Base-by-base conservation (phyloP, 2,113 vertebrate species). In the Pterocles gutturalis region DNA sequence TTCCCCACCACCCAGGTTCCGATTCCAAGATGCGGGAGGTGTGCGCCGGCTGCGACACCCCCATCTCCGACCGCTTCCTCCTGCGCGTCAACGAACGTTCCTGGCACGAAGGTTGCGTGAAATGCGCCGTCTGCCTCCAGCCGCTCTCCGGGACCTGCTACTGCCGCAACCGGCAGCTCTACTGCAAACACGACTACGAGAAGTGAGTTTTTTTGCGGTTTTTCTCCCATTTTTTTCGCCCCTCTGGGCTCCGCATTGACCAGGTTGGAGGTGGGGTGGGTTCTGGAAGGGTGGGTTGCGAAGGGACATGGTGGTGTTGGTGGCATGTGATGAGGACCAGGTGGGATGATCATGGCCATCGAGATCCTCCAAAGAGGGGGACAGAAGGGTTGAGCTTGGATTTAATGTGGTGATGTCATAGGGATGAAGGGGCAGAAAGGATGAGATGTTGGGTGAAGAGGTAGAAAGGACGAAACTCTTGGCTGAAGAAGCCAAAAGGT, bases 181-280 rank as follows among this genome's bases (percentile, higher is more conserved):
- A 99, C 98, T 99, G 99, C 98, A 99, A 99, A 48, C 99, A 98
- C 36, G 99, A 99, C 98, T 99, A 99, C 53, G 98, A 99, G 87
- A 99, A 99, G 99, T 99, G 98, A 98, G 98, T 29, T 11, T 38
- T 38, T 24, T 31, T 15, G n/a, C 13, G 49, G 20, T 48, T 7
- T 16, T 54, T 18, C 15, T n/a, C 9, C 2, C 1, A 1, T 7
- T 51, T 71, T 38, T 71, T 24, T 46, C 11, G 4, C 22, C 31
- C 46, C 6, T 54, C 46, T 38, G 1, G 5, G 22, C 28, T 66
- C 19, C 1, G 17, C 29, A 22, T 17, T 4, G 81, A 9, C 5
- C 3, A 5, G 1, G 16, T 10, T 6, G 62, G 54, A 29, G 20
- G 21, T 11, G 58, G 38, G 38, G 38, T 38, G 29, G 15, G 17